phyloP scores from a whole-genome alignment of 2,797 vertebrate genomes.

The Otus scops region DNA sequence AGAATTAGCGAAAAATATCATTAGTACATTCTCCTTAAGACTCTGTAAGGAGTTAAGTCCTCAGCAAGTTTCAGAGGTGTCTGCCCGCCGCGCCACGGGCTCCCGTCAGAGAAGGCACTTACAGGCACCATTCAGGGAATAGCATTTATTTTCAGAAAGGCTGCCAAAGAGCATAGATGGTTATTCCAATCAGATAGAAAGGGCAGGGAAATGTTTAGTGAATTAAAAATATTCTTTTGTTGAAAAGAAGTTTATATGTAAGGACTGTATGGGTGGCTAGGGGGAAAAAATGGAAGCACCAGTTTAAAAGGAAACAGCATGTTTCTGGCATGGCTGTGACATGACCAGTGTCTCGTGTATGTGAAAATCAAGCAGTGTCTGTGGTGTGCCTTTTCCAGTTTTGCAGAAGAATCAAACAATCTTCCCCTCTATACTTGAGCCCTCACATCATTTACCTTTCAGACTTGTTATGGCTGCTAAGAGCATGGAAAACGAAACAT shows the following conservation, averaged over 20 bases:
- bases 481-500: neutral
- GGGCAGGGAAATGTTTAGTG: neutral
- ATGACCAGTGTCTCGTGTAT: neutral
- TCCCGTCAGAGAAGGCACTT: neutral
- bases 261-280: neutral
- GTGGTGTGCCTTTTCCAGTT: neutral
- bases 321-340: neutral
- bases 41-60: neutral
- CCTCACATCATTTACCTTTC: neutral
- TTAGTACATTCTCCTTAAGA: neutral
- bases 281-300: neutral
- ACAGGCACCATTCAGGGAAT: neutral
- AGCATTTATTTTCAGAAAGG: neutral
- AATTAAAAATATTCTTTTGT: neutral
- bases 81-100: accelerated
- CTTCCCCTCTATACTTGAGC: neutral
- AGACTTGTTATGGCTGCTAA: neutral
- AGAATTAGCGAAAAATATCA: neutral
- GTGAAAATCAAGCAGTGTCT: neutral
- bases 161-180: neutral
- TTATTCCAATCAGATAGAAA: conserved; percentile 11
- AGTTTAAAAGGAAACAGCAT: neutral
- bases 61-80: neutral
- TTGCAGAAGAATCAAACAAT: neutral
- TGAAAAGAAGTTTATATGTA: neutral